Percentiles rank a stretch among this genome's conserved stretches.
Conservation (phyloP, 2,797 vertebrate species). For the Xiphophorus birchmanni region DNA sequence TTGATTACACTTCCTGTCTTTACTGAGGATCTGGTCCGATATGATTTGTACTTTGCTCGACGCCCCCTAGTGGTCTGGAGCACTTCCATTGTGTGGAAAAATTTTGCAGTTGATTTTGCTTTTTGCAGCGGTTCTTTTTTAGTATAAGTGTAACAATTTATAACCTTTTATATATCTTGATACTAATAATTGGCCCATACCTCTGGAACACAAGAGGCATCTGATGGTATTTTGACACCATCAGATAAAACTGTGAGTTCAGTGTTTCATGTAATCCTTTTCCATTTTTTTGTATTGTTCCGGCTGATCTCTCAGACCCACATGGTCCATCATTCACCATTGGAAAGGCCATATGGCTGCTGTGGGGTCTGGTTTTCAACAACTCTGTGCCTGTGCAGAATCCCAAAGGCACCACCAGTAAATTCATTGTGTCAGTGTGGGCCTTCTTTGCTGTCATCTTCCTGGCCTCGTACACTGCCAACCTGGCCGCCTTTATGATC, state of each 20-base stretch:
- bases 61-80: too few relatives aligned
- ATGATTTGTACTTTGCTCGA: too few relatives aligned
- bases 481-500: conserved; percentile 99
- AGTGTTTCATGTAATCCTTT: background rate
- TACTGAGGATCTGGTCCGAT: too few relatives aligned
- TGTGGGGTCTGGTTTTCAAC: conserved; percentile 99
- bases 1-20: too few relatives aligned
- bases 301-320: conserved; percentile 82
- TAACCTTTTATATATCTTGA: background rate
- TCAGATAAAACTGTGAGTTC: background rate
- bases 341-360: conserved; percentile 96
- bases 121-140: background rate
- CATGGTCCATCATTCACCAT: conserved; percentile 97
- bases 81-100: too few relatives aligned
- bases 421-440: conserved; percentile 99
- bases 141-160: background rate
- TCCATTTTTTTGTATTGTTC: background rate
- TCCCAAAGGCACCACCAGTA: conserved; percentile 96
- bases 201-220: background rate
- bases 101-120: too few relatives aligned
- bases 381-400: conserved; percentile 99
- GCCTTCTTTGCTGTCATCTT: conserved; percentile 99
- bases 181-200: background rate
- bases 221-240: background rate
- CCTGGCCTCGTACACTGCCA: conserved; percentile 97